These are phyloP conservation scores for Coilia nasus DNA, from an alignment of 2,797 vertebrate species.

Conservation along the genomic window DNA sequence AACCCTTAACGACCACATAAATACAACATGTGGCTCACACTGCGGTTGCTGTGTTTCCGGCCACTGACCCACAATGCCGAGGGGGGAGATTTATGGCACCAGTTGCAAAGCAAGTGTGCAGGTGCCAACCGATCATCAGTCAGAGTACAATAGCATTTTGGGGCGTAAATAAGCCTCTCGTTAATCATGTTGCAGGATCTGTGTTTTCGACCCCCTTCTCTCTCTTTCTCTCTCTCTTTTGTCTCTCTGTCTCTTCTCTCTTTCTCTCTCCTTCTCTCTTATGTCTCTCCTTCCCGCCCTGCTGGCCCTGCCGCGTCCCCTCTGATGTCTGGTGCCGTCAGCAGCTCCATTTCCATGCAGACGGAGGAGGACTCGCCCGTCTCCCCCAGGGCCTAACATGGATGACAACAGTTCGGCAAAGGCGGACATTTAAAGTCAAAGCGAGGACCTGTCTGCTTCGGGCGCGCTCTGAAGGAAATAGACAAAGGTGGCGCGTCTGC, in stretches of 20 bases:
- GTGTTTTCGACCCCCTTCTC: neutral
- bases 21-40: neutral
- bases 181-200: neutral
- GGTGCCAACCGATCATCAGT: slow-evolving; percentile 5
- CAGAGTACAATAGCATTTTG: slow-evolving; percentile 7
- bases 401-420: slow-evolving; percentile 1
- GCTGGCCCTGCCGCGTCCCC: neutral
- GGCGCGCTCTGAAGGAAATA: neutral
- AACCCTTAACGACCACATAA: neutral
- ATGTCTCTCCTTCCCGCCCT: neutral
- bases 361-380: neutral
- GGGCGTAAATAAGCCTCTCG: neutral
- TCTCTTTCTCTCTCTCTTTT: neutral
- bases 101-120: neutral
- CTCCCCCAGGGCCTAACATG: neutral
- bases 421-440: slow-evolving; percentile 6
- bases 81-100: neutral
- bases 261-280: neutral
- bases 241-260: neutral
- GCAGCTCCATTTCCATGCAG: neutral
- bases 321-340: neutral
- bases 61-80: neutral
- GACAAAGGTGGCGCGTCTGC: neutral
- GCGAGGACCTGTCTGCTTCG: neutral
- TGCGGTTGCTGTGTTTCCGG: neutral